Percentiles rank a stretch among this genome's conserved stretches.
Conservation (phyloP, 2,113 vertebrate species). For the Chionodraco myersi region DNA sequence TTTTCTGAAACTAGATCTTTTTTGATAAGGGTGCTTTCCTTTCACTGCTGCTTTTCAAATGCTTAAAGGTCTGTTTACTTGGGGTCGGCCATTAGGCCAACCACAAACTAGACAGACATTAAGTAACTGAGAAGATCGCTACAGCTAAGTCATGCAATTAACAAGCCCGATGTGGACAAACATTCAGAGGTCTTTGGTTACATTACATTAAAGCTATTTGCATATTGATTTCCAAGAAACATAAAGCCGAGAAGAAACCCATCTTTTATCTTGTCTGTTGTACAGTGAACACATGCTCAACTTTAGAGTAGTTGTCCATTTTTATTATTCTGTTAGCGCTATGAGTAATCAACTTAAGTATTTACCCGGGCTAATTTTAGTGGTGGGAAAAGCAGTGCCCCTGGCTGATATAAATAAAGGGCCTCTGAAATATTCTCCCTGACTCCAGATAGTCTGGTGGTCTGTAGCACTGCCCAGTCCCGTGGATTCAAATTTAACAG, state of each 20-base stretch:
- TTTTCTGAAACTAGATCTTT: background rate
- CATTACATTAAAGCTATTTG: slow-evolving; percentile 62
- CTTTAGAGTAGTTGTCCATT: slow-evolving; percentile 55
- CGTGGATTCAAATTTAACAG: slow-evolving; percentile 93
- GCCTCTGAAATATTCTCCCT: slow-evolving; percentile 92
- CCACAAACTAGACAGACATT: slow-evolving; percentile 41
- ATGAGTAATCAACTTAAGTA: slow-evolving; percentile 81
- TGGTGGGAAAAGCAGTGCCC: slow-evolving; percentile 78
- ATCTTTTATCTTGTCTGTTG: background rate
- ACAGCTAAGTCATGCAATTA: slow-evolving; percentile 70
- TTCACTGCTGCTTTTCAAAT: slow-evolving; percentile 8
- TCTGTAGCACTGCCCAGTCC: slow-evolving; percentile 87
- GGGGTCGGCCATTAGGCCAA: slow-evolving; percentile 27
- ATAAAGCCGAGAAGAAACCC: slow-evolving; percentile 5
- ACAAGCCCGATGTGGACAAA: slow-evolving; percentile 73
- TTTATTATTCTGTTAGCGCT: slow-evolving; percentile 78
- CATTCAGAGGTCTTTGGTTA: slow-evolving; percentile 67
- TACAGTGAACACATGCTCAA: slow-evolving; percentile 14
- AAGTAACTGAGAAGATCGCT: slow-evolving; percentile 67
- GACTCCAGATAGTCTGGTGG: slow-evolving; percentile 98
- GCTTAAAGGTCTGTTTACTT: slow-evolving; percentile 51
- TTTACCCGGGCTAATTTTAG: slow-evolving; percentile 88
- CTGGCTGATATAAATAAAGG: slow-evolving; percentile 94
- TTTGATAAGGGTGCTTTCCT: slow-evolving; percentile 8
- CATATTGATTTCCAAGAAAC: slow-evolving; percentile 42